Percentiles rank a stretch among this genome's conserved stretches.
Evolutionary conservation across 2,888 invertebrate genomes (phyloP).

Genomic region (Apoda limacodes): DNA sequence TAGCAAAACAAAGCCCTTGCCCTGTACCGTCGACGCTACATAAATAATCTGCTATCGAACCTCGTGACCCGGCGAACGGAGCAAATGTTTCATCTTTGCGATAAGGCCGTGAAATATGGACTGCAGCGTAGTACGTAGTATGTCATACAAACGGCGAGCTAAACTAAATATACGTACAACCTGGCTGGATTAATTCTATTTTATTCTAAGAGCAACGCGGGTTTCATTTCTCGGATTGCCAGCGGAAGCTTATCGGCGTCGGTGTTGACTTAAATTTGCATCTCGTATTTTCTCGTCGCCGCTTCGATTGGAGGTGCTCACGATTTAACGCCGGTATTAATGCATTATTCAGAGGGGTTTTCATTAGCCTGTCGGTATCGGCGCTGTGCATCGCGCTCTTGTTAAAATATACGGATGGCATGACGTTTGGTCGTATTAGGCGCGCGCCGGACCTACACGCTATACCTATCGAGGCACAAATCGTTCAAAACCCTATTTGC

Average conservation of each 20-base stretch:
- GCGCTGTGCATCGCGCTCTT: constrained; percentile 60
- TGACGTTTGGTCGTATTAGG: constrained; percentile 60
- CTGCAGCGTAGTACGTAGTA: no score
- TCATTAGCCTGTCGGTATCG: constrained; percentile 65
- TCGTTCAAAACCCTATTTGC: constrained; percentile 26
- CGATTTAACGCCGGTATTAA: constrained; percentile 68
- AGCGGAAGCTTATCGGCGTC: constrained; percentile 52
- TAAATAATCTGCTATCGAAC: constrained; percentile 32
- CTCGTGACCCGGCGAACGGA: constrained; percentile 27
- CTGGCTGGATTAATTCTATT: neutral
- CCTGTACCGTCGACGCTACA: constrained; percentile 21
- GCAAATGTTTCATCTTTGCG: constrained; percentile 29
- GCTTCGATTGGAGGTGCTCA: constrained; percentile 59
- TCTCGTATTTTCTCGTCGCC: constrained; percentile 57
- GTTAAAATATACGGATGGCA: constrained; percentile 67
- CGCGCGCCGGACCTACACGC: constrained; percentile 35
- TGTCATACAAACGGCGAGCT: no score
- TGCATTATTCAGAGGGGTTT: constrained; percentile 69
- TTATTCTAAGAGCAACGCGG: constrained; percentile 1
- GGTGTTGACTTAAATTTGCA: constrained; percentile 62
- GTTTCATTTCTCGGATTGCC: constrained; percentile 45
- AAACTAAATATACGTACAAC: neutral
- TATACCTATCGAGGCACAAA: constrained; percentile 22
- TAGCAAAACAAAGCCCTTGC: constrained; percentile 25
- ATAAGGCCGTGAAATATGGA: constrained; percentile 35